These are phyloP conservation scores for Melanophora roralis DNA, from an alignment of 2,888 invertebrate genomes.

Conservation along the genomic window DNA sequence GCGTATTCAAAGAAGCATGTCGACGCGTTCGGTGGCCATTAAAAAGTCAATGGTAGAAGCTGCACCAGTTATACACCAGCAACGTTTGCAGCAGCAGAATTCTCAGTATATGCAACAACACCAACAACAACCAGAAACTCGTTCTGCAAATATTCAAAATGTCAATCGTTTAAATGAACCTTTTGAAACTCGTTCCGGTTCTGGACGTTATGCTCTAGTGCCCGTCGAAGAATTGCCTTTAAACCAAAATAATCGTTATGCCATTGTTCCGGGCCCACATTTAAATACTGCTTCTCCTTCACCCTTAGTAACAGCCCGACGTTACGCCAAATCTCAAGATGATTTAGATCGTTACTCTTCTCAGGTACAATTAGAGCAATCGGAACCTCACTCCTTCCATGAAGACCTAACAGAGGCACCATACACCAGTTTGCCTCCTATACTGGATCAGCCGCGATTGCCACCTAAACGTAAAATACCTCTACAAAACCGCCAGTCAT, in stretches of 20 bases:
- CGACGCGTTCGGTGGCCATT: constrained; percentile 74
- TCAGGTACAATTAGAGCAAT: constrained; percentile 63
- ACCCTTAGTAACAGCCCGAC: constrained; percentile 71
- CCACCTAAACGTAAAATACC: constrained; percentile 57
- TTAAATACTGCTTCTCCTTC: constrained; percentile 54
- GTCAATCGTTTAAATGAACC: constrained; percentile 62
- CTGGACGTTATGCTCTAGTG: constrained; percentile 78
- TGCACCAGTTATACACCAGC: constrained; percentile 65
- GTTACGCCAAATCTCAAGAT: constrained; percentile 76
- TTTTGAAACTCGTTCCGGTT: constrained; percentile 70
- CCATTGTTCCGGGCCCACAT: constrained; percentile 73
- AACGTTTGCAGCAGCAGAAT: constrained; percentile 56
- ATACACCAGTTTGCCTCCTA: constrained; percentile 74
- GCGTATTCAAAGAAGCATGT: constrained; percentile 77
- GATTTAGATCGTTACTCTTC: constrained; percentile 72
- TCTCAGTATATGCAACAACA: constrained; percentile 64
- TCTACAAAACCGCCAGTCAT: constrained; percentile 35
- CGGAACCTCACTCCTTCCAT: constrained; percentile 72
- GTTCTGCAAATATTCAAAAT: constrained; percentile 41
- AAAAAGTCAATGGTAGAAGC: constrained; percentile 57
- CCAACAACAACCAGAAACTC: constrained; percentile 53
- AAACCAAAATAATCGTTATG: constrained; percentile 72
- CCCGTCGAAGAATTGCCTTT: constrained; percentile 77
- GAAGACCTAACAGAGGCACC: constrained; percentile 70
- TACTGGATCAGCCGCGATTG: constrained; percentile 59